These are phyloP conservation scores for Sebastes steindachneri DNA, from an alignment of 2,797 vertebrate species.

Conservation along the genomic window DNA sequence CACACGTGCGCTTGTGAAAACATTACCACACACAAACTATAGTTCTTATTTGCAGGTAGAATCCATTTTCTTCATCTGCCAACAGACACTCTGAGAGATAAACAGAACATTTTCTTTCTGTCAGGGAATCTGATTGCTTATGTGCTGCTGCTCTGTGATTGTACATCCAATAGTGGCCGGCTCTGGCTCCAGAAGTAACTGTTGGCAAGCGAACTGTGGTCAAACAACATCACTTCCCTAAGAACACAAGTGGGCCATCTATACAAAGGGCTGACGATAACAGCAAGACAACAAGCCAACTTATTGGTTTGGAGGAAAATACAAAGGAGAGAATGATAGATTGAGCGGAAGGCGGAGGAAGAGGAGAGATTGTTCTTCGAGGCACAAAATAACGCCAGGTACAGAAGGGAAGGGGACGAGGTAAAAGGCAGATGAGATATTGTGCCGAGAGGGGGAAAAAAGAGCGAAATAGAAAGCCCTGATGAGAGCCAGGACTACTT, in stretches of 20 bases:
- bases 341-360: constrained; percentile 16
- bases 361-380: constrained; percentile 53
- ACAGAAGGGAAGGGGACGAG: constrained; percentile 63
- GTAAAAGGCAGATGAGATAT: constrained; percentile 66
- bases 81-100: constrained; percentile 41
- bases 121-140: constrained; percentile 58
- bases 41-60: constrained; percentile 66
- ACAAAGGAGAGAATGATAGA: constrained; percentile 62
- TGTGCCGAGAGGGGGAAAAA: constrained; percentile 51
- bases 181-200: constrained; percentile 57
- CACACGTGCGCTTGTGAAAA: constrained; percentile 15
- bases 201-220: constrained; percentile 66
- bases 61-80: constrained; percentile 66
- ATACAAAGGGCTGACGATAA: constrained; percentile 57
- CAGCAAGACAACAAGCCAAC: constrained; percentile 64
- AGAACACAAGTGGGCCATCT: constrained; percentile 65
- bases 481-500: constrained; percentile 62
- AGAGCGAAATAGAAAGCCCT: constrained; percentile 45
- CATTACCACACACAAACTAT: constrained; percentile 17
- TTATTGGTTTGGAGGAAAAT: constrained; percentile 66
- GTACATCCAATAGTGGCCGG: constrained; percentile 57
- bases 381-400: constrained; percentile 65
- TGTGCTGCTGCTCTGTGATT: constrained; percentile 62
- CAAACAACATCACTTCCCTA: constrained; percentile 71
- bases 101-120: constrained; percentile 63